Evolutionary conservation across 1,140 invertebrate genomes (phyloP).

Genomic region (Eufriesea mexicana): DNA sequence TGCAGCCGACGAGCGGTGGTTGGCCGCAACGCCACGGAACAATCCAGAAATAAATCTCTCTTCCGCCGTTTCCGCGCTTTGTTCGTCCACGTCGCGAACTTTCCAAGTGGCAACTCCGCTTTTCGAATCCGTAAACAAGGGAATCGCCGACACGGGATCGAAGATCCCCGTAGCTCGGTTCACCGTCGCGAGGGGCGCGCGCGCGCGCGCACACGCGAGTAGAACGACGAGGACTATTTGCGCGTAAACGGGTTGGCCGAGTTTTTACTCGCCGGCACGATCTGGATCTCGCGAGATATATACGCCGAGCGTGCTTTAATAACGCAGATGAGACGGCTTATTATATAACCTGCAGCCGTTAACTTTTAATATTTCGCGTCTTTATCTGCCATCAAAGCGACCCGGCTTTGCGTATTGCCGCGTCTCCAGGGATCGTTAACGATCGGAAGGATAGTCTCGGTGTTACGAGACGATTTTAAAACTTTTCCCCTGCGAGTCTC

Average conservation of each 20-base stretch:
- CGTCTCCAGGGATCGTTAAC: not conserved
- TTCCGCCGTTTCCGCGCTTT: not conserved
- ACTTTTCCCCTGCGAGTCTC: too few relatives aligned
- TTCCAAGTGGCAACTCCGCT: not conserved
- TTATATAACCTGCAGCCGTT: constrained; percentile 25
- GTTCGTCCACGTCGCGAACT: not conserved
- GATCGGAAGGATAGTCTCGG: not conserved
- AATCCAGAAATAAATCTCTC: not conserved
- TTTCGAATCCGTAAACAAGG: constrained; percentile 10
- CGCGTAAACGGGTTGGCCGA: not conserved
- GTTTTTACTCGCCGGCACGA: not conserved
- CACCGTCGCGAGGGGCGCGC: not conserved
- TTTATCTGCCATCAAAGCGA: constrained; percentile 11
- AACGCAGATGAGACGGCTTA: constrained; percentile 29
- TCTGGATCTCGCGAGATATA: not conserved
- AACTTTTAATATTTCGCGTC: constrained; percentile 39
- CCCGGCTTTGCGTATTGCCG: not conserved
- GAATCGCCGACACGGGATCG: not conserved
- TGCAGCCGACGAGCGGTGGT: not conserved
- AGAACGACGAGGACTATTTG: not conserved
- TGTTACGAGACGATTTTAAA: not conserved
- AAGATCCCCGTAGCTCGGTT: too few relatives aligned
- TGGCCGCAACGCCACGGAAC: not conserved
- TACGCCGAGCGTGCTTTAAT: constrained; percentile 28
- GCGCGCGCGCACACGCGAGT: too few relatives aligned